These are phyloP conservation scores for Colletes latitarsis DNA, from an alignment of 1,140 invertebrate genomes.

Conservation along the genomic window DNA sequence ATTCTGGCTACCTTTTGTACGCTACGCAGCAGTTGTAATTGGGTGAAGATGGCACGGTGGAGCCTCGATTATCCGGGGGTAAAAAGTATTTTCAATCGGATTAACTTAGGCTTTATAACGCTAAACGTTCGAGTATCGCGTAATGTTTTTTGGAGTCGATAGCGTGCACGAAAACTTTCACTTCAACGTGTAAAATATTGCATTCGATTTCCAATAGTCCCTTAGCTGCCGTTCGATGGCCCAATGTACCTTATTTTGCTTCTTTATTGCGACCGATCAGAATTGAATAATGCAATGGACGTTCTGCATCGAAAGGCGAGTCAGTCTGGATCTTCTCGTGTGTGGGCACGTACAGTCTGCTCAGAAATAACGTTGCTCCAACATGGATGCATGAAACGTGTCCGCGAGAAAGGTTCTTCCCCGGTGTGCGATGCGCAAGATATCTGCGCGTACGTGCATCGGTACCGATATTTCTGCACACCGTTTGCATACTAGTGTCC, in stretches of 20 bases:
- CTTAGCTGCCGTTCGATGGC: constrained; percentile 15
- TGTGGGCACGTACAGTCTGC: neutral
- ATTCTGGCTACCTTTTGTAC: neutral
- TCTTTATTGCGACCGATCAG: constrained; percentile 72
- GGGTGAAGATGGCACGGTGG: too few relatives aligned
- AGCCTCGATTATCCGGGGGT: too few relatives aligned
- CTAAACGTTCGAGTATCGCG: too few relatives aligned
- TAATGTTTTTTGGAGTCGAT: neutral
- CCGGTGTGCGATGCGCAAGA: constrained; percentile 26
- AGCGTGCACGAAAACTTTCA: constrained; percentile 23
- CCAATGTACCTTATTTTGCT: constrained; percentile 62
- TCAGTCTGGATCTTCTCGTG: neutral
- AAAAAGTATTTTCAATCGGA: too few relatives aligned
- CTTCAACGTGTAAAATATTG: constrained; percentile 41
- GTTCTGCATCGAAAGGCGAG: constrained; percentile 50
- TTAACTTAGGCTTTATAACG: too few relatives aligned
- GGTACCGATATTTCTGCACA: neutral
- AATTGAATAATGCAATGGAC: constrained; percentile 73
- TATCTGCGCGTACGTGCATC: constrained; percentile 16
- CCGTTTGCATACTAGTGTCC: too few relatives aligned
- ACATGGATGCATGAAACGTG: too few relatives aligned
- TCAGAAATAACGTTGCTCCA: too few relatives aligned
- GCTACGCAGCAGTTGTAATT: neutral
- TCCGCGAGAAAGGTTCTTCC: too few relatives aligned
- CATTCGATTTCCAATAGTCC: constrained; percentile 22